Evolutionary conservation across 2,113 vertebrate genomes (phyloP), one percentile per base, ranked within the genome.

Genomic region (Chauna torquata): DNA sequence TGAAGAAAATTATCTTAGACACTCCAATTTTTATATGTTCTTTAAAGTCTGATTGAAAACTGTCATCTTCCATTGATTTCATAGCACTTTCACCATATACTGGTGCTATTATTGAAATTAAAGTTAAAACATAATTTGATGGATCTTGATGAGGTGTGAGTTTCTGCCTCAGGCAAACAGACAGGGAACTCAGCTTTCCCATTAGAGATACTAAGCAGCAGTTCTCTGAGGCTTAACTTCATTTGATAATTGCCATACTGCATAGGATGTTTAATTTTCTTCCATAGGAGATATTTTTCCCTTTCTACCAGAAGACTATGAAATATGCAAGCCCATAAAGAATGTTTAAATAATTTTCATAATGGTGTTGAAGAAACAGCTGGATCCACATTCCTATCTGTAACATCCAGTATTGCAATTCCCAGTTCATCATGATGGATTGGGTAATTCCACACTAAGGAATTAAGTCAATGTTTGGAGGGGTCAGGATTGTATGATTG

Each of bases 391-490:
- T 94, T 95, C 86, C 77, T 89, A 54, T 55, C 94, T 93, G 52
- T 82, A 91, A 82, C 92, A 62, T 66, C 66, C 86, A 38, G 44
- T 32, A 65, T 61, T 79, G 88, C 91, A 94, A 82, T 91, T 95
- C 86, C 94, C 91, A 89, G 58, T 88, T 91, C 86, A 72, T 88
- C 1, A 4, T 92, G 95, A 95, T 94, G 83, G 70, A 96, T 94
- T 94, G 74, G 47, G 70, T 94, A 89, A 95, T 95, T 95, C 91
- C 92, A 85, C 88, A 69, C 54, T 49, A 22, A 94, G 77, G 88
- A 95, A 89, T 96, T 95, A 92, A 68, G 65, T 92, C 74, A 94
- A 66, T 89, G 45, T 79, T 97, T 87, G 83, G 83, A 97, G 89
- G 58, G 76, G 61, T 78, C 52, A 44, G 76, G 47, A 72, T 50